These are phyloP conservation scores for Tetrax tetrax DNA, from an alignment of 2,113 vertebrate genomes.

Conservation along the genomic window DNA sequence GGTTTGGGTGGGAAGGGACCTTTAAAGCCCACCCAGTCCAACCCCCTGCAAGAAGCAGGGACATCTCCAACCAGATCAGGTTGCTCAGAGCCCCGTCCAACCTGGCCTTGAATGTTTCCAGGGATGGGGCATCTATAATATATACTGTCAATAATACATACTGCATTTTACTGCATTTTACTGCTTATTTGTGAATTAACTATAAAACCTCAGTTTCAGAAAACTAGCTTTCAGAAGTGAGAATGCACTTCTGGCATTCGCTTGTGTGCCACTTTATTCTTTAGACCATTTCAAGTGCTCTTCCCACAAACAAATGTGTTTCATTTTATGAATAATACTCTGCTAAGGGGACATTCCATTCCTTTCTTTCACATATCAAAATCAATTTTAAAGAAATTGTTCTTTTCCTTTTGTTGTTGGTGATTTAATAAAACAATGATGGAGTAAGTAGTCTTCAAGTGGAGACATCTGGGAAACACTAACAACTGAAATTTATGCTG, in stretches of 20 bases:
- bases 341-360: constrained; percentile 63
- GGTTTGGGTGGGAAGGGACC: too few relatives aligned
- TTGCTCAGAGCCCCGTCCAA: too few relatives aligned
- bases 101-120: too few relatives aligned
- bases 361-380: constrained; percentile 33
- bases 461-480: constrained; percentile 31
- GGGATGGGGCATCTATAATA: too few relatives aligned
- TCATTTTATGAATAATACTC: constrained; percentile 32
- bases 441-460: background rate
- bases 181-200: background rate
- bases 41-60: too few relatives aligned
- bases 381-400: background rate
- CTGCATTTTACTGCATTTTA: background rate
- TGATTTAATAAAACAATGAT: constrained; percentile 42
- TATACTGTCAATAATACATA: background rate
- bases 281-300: background rate
- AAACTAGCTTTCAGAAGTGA: background rate
- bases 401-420: constrained; percentile 27
- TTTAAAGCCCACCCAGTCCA: too few relatives aligned
- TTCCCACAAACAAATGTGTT: constrained; percentile 43
- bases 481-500: background rate
- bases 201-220: background rate
- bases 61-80: too few relatives aligned
- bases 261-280: background rate
- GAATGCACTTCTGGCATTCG: background rate